Evolutionary conservation across 2,113 vertebrate species (phyloP).

Genomic region (Diadophis punctatus): DNA sequence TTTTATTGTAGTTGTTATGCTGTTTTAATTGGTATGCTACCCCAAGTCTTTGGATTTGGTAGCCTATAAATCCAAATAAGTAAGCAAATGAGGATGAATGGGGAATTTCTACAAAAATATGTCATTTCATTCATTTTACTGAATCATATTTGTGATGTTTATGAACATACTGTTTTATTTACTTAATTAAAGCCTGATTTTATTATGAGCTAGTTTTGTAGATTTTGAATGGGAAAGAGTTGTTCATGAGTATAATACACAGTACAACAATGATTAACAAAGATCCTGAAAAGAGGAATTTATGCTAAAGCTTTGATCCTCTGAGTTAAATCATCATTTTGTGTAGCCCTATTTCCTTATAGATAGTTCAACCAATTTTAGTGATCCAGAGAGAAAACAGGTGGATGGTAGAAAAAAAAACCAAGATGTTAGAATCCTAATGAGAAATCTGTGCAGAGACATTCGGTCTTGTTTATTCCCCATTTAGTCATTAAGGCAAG

Average conservation of each 20-base stretch:
- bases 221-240: conserved; percentile 4
- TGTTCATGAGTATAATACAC: conserved; percentile 45
- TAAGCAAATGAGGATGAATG: neutral
- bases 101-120: neutral
- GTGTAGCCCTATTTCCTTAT: conserved; percentile 41
- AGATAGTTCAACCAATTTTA: conserved; percentile 38
- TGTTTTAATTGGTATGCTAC: neutral
- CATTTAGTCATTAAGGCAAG: conserved; percentile 4
- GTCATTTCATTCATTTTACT: neutral
- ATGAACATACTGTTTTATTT: neutral
- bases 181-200: conserved; percentile 28
- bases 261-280: conserved; percentile 37
- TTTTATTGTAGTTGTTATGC: neutral
- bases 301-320: conserved; percentile 51
- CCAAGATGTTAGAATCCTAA: conserved; percentile 8
- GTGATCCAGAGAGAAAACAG: conserved; percentile 45
- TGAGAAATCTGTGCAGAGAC: neutral
- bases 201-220: conserved; percentile 22
- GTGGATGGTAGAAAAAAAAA: conserved; percentile 36
- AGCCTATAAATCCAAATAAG: neutral
- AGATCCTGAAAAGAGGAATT: neutral
- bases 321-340: conserved; percentile 48
- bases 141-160: neutral
- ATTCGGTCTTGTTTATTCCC: neutral
- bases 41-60: neutral